These are phyloP conservation scores for Atlantisia rogersi DNA, from an alignment of 2,113 vertebrate genomes.

Conservation along the genomic window DNA sequence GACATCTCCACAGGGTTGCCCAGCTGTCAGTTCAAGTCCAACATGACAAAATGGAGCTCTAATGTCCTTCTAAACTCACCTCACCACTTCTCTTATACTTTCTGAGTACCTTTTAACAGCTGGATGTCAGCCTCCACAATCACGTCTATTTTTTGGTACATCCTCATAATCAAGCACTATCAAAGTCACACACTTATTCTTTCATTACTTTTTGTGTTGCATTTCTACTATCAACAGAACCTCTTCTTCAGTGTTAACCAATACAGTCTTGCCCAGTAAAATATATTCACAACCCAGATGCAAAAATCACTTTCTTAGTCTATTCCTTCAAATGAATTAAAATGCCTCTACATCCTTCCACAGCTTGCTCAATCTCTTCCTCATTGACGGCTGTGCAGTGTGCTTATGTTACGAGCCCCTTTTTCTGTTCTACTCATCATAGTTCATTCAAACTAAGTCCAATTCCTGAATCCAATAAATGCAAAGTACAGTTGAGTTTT, in stretches of 20 bases:
- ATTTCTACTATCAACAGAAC: neutral
- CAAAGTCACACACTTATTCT: neutral
- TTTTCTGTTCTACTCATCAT: neutral
- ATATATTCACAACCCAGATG: neutral
- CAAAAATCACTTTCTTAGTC: neutral
- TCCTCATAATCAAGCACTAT: neutral
- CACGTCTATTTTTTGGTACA: rapidly evolving
- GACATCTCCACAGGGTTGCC: neutral
- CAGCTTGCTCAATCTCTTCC: neutral
- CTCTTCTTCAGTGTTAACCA: neutral
- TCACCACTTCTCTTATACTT: neutral
- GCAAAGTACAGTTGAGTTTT: rapidly evolving
- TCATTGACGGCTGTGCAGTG: neutral
- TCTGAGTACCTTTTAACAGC: neutral
- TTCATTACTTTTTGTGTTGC: neutral
- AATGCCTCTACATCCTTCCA: neutral
- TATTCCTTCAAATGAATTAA: neutral
- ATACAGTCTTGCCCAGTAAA: neutral
- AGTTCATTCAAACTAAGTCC: neutral
- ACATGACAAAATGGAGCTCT: neutral
- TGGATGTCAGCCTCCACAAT: neutral
- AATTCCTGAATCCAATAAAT: neutral
- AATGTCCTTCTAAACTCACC: neutral
- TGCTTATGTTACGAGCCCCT: neutral
- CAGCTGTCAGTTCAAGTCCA: neutral